Percentiles rank a stretch among this genome's conserved stretches.
Evolutionary conservation across 2,797 vertebrate genomes (phyloP).

Genomic region (Ispidina lecontei): DNA sequence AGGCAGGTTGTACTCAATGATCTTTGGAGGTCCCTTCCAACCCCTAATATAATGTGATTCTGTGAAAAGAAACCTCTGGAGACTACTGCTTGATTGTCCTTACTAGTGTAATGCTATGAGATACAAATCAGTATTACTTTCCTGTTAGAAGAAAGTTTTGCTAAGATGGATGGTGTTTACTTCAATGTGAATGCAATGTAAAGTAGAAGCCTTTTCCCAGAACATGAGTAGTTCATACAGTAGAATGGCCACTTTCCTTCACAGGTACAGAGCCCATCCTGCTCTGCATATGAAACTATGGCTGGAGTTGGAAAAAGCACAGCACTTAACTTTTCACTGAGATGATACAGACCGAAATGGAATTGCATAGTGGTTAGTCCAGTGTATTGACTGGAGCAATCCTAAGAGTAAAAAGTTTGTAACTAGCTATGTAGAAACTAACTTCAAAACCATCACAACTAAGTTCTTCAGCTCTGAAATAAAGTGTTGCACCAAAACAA

Average conservation of each 20-base stretch:
- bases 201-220: not conserved
- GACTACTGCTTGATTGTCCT: not conserved
- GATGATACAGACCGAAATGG: rapidly evolving
- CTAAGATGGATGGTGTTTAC: not conserved
- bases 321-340: not conserved
- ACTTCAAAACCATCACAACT: not conserved
- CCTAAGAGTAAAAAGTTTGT: not conserved
- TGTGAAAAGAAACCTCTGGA: not conserved
- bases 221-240: not conserved
- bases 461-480: not conserved
- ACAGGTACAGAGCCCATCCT: not conserved
- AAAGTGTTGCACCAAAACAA: not conserved
- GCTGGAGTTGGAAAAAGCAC: not conserved
- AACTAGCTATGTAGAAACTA: not conserved
- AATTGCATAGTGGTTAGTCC: not conserved
- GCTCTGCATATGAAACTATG: rapidly evolving
- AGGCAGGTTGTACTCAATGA: too few species aligned
- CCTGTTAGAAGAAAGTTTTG: not conserved
- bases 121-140: not conserved
- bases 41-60: too few species aligned
- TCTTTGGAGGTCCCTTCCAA: too few species aligned
- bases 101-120: rapidly evolving
- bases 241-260: rapidly evolving
- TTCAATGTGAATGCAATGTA: not conserved
- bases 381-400: not conserved